Conservation (phyloP, 2,888 invertebrate genomes). For the Serripes groenlandicus region DNA sequence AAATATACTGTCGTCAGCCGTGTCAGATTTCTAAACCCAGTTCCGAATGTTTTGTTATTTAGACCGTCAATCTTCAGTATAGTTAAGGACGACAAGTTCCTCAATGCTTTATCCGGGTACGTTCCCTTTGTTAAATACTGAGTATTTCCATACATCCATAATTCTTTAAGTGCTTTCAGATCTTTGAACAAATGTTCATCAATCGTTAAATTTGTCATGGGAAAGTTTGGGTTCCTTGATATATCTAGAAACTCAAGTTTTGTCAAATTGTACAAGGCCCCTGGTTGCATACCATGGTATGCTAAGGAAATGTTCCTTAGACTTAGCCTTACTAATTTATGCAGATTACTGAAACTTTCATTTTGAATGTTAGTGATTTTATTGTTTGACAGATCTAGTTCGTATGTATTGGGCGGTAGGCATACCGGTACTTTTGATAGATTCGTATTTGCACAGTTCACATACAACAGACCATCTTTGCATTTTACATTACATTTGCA, state of each 20-base stretch:
- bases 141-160: slow-evolving; percentile 46
- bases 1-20: slow-evolving; percentile 22
- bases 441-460: not conserved
- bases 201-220: slow-evolving; percentile 38
- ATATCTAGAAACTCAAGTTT: slow-evolving; percentile 25
- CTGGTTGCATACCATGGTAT: not conserved
- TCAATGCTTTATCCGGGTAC: slow-evolving; percentile 36
- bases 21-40: slow-evolving; percentile 28
- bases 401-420: not conserved
- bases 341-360: not conserved
- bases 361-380: not conserved
- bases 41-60: slow-evolving; percentile 35
- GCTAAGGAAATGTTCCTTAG: slow-evolving; percentile 6
- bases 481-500: too few relatives aligned
- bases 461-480: too few relatives aligned
- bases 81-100: slow-evolving; percentile 1
- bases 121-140: not conserved
- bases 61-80: slow-evolving; percentile 50
- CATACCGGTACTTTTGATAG: not conserved
- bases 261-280: not conserved
- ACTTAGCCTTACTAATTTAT: not conserved
- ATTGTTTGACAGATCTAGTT: slow-evolving; percentile 4
- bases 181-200: slow-evolving; percentile 13
- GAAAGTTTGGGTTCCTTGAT: slow-evolving; percentile 31
- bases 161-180: slow-evolving; percentile 10